Percentiles rank a stretch among this genome's conserved stretches.
phyloP scores from a whole-genome alignment of 2,888 invertebrate genomes.

The Sphaerophoria taeniata region DNA sequence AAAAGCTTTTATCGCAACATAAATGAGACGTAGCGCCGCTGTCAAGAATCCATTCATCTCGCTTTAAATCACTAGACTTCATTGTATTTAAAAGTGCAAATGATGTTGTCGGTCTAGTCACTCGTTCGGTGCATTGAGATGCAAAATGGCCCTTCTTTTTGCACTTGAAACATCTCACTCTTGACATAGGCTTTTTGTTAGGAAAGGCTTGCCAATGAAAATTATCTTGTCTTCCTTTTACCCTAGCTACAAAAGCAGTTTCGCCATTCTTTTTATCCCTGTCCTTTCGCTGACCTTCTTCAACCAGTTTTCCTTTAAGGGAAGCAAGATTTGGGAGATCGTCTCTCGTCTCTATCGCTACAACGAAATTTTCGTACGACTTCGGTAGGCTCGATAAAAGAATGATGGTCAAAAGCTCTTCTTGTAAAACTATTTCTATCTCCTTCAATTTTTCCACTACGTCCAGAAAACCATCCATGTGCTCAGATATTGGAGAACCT shows the following conservation, averaged over 20 bases:
- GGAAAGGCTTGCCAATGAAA: background rate
- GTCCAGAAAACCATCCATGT: constrained; percentile 63
- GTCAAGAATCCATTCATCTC: constrained; percentile 8
- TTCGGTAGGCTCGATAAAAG: constrained; percentile 67
- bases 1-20: constrained; percentile 15
- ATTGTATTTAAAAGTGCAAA: background rate
- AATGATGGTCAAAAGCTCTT: constrained; percentile 62
- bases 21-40: constrained; percentile 23
- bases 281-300: constrained; percentile 52
- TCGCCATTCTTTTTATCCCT: constrained; percentile 2
- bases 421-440: constrained; percentile 45
- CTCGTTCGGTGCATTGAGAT: constrained; percentile 21
- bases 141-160: constrained; percentile 27
- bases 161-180: constrained; percentile 14
- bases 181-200: background rate
- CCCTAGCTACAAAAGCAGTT: constrained; percentile 12
- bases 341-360: constrained; percentile 71
- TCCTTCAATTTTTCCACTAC: constrained; percentile 56
- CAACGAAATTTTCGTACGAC: constrained; percentile 65
- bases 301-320: constrained; percentile 52
- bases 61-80: background rate
- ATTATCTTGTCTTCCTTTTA: constrained; percentile 5
- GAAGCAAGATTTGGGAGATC: constrained; percentile 31
- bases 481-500: constrained; percentile 36
- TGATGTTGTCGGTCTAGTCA: constrained; percentile 8